phyloP scores from a whole-genome alignment of 2,113 vertebrate species.

The Taurulus bubalis region DNA sequence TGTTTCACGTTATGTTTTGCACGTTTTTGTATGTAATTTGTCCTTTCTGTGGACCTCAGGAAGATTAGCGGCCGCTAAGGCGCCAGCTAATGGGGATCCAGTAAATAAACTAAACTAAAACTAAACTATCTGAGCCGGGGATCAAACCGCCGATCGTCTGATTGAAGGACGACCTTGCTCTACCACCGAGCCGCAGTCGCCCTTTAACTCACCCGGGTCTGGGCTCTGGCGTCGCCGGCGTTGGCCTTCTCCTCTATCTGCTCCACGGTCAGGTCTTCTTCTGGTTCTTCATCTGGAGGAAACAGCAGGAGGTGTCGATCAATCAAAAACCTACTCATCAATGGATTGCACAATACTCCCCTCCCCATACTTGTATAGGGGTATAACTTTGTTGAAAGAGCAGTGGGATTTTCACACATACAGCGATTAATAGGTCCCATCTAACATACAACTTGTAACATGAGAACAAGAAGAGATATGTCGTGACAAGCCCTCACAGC shows the following conservation, averaged over 20 bases:
- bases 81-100: no score
- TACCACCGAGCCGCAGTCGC: no score
- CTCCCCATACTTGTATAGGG: not conserved
- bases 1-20: no score
- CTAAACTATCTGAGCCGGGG: no score
- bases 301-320: not conserved
- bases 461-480: constrained; percentile 30
- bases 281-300: constrained; percentile 80
- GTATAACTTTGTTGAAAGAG: not conserved
- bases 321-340: not conserved
- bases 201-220: constrained; percentile 86
- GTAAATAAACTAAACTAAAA: no score
- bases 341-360: not conserved
- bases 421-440: not conserved
- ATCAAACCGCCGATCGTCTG: no score
- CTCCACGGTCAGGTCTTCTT: constrained; percentile 84
- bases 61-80: no score
- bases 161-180: no score
- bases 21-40: no score
- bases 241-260: constrained; percentile 90
- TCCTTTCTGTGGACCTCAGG: no score
- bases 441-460: constrained; percentile 26
- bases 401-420: not conserved
- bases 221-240: constrained; percentile 90
- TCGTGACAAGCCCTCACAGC: constrained; percentile 4